Evolutionary conservation across 2,888 invertebrate genomes (phyloP), one percentile per base, ranked within the genome.

Genomic region (Hypselothyrea guttata): DNA sequence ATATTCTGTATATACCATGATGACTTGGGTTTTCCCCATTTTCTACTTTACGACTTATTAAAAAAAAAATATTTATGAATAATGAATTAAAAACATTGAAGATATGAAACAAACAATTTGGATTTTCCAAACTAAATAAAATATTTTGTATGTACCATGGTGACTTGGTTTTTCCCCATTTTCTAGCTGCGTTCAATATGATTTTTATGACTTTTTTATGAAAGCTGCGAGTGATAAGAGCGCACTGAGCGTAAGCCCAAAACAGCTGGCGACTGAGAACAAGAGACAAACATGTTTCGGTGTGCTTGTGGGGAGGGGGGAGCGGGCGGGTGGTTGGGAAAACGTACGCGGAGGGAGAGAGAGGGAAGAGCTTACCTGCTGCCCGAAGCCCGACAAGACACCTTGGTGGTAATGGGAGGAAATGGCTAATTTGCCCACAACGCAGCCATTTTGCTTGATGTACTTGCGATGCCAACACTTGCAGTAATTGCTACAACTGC

Each of bases 371-470:
- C 71, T 73, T 71, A 71, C 73, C 71, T 73, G 74, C 65, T 69
- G 63, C 55, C 71, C 73, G 71, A 63, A 71, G 73, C 71, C 73
- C 63, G 71, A 57, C 69, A 71, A 71, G 63, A 68, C 49, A 67
- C 59, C 59, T 64, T 54, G 55, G 56, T 73, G 38, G 52, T 44
- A 60, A 71, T 46, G 40, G 55, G 53, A 45, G 45, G 46, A 55
- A 74, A 67, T 33, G 59, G 45, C 48, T 59, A 71, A 68, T 67
- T 71, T 64, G 56, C 54, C 61, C 42, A 45, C 31, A 56, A 47
- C 34, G 40, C 46, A 64, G 46, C 38, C 68, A 62, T 68, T 41
- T 59, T 61, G 46, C 51, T 51, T 48, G n/a, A 4, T 7, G 11
- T 64, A 33, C 31, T 54, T 57, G 45, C 22, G 34, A 40, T 41